Conservation (phyloP, 2,113 vertebrate genomes). For the Ceyx margarethae region DNA sequence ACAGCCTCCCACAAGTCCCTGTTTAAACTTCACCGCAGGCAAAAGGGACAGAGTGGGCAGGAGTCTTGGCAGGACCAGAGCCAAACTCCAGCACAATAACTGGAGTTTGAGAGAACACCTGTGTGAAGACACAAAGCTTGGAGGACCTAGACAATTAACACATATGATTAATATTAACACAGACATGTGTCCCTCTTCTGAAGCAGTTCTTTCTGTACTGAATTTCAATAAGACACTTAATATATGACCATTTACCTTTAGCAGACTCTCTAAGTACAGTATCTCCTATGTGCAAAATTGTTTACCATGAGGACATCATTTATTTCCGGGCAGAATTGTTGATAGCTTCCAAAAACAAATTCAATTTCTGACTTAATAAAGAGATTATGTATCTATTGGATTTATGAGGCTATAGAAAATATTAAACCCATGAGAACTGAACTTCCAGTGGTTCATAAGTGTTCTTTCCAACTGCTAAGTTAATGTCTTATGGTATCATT, state of each 20-base stretch:
- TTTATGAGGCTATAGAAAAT: conserved; percentile 67
- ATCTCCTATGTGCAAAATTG: not conserved
- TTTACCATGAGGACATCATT: conserved; percentile 20
- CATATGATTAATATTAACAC: not conserved
- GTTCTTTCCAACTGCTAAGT: conserved; percentile 74
- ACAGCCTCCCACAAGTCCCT: rapidly evolving
- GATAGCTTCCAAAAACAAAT: conserved; percentile 58
- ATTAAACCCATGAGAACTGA: conserved; percentile 68
- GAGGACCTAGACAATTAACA: not conserved
- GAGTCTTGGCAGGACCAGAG: not conserved
- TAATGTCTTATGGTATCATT: conserved; percentile 76
- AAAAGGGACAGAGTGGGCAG: not conserved
- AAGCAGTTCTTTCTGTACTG: not conserved
- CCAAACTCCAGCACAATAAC: not conserved
- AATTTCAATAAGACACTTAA: not conserved
- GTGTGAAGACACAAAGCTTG: not conserved
- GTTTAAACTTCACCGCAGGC: not conserved
- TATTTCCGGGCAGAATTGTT: conserved; percentile 8
- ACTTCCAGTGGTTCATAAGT: conserved; percentile 65
- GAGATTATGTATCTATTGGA: conserved; percentile 55
- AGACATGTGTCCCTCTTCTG: not conserved
- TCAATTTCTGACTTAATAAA: conserved; percentile 69
- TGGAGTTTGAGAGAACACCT: not conserved
- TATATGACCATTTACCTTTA: not conserved
- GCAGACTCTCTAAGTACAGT: not conserved